These are phyloP conservation scores for Ellobium chinense DNA, from an alignment of 2,888 invertebrate species.

Conservation along the genomic window DNA sequence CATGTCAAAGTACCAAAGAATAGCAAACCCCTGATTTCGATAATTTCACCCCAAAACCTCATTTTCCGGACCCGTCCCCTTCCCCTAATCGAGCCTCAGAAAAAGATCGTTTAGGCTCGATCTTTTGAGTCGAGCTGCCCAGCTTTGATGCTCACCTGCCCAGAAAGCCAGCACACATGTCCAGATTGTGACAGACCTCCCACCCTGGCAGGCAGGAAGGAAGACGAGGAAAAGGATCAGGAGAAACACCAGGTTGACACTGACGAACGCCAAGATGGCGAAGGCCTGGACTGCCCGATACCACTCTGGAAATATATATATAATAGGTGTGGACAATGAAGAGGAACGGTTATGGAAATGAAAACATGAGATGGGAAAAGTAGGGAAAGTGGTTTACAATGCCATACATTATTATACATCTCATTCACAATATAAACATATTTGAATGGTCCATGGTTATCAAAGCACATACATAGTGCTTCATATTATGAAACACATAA, in stretches of 20 bases:
- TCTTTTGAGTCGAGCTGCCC: too few relatives aligned
- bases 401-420: too few relatives aligned
- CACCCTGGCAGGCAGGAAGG: conserved; percentile 17
- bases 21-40: too few relatives aligned
- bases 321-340: too few relatives aligned
- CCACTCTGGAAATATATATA: conserved; percentile 46
- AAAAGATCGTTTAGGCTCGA: too few relatives aligned
- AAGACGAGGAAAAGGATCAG: conserved; percentile 46
- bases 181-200: conserved; percentile 36
- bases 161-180: conserved; percentile 40
- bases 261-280: conserved; percentile 47
- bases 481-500: too few relatives aligned
- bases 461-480: too few relatives aligned
- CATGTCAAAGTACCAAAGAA: too few relatives aligned
- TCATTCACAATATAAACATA: not conserved
- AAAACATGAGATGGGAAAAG: not conserved
- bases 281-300: conserved; percentile 46
- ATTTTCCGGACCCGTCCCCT: too few relatives aligned
- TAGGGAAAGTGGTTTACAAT: not conserved
- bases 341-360: not conserved
- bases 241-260: conserved; percentile 47
- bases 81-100: too few relatives aligned
- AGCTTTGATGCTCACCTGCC: conserved; percentile 44
- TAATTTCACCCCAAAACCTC: too few relatives aligned
- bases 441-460: too few relatives aligned